Evolutionary conservation across 2,113 vertebrate genomes (phyloP).

Genomic region (Lethenteron reissneri): DNA sequence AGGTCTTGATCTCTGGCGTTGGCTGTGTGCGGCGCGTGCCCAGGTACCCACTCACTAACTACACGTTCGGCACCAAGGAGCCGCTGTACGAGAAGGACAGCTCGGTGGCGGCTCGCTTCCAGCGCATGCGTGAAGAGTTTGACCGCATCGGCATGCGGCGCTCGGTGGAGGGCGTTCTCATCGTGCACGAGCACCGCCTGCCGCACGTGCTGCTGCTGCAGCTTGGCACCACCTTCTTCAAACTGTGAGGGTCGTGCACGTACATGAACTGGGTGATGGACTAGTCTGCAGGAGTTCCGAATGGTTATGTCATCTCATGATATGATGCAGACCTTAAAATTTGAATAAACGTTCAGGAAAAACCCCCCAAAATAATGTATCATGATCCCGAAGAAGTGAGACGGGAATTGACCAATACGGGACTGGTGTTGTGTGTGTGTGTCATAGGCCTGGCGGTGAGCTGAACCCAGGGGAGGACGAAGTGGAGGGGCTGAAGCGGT

Average conservation of each 20-base stretch:
- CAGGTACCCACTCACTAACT: constrained; percentile 5
- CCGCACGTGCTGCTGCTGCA: neutral
- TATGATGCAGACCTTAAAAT: too few relatives aligned
- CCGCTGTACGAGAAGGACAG: neutral
- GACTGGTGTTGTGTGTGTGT: neutral
- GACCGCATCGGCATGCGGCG: constrained; percentile 4
- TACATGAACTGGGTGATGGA: too few relatives aligned
- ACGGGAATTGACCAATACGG: neutral
- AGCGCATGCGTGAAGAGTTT: constrained; percentile 5
- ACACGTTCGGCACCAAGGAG: constrained; percentile 6
- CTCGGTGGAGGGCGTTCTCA: neutral
- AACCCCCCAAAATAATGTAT: too few relatives aligned
- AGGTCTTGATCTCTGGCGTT: neutral
- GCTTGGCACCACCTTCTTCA: constrained; percentile 4
- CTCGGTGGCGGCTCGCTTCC: constrained; percentile 2
- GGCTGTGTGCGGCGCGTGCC: neutral
- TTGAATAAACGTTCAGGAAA: too few relatives aligned
- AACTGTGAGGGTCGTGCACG: neutral
- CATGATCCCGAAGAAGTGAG: too few relatives aligned
- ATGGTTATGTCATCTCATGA: too few relatives aligned
- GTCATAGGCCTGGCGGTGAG: constrained; percentile 1
- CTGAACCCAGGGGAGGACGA: neutral
- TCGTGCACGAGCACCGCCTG: constrained; percentile 5
- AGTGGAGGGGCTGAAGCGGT: neutral
- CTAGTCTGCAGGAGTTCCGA: too few relatives aligned